Conservation (phyloP, 1,140 invertebrate species). For the Cryptotermes secundus region DNA sequence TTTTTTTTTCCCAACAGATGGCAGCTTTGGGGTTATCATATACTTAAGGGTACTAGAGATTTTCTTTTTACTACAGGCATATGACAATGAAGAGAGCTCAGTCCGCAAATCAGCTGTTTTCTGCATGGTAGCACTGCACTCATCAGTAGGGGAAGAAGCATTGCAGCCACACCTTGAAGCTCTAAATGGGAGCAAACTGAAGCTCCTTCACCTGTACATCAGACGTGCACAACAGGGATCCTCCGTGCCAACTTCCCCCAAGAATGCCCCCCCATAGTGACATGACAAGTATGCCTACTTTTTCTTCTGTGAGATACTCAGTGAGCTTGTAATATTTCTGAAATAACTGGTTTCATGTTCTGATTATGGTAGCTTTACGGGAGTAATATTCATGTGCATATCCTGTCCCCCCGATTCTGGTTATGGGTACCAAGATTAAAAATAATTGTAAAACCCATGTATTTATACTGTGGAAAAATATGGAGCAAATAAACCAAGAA, state of each 20-base stretch:
- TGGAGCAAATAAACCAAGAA: too few relatives aligned
- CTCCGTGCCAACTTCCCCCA: constrained; percentile 33
- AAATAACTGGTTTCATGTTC: too few relatives aligned
- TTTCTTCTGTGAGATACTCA: not conserved
- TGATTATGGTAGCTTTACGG: too few relatives aligned
- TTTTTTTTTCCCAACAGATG: too few relatives aligned
- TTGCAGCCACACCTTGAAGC: constrained; percentile 75
- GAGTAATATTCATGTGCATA: too few relatives aligned
- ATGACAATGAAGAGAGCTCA: constrained; percentile 82
- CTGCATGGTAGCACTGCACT: constrained; percentile 90
- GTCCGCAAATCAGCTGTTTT: constrained; percentile 93
- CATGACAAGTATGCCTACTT: not conserved
- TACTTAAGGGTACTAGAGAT: not conserved
- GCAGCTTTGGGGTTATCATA: too few relatives aligned
- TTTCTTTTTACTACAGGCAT: constrained; percentile 61
- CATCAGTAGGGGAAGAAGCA: constrained; percentile 78
- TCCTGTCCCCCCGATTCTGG: too few relatives aligned
- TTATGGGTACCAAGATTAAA: too few relatives aligned
- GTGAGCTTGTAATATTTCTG: too few relatives aligned
- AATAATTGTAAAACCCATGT: too few relatives aligned
- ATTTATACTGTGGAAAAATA: too few relatives aligned
- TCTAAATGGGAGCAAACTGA: constrained; percentile 82
- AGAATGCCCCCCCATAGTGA: constrained; percentile 22
- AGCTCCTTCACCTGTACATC: constrained; percentile 72
- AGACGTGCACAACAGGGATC: constrained; percentile 54